phyloP scores from a whole-genome alignment of 2,797 vertebrate genomes.

The Sebastes cheni region DNA sequence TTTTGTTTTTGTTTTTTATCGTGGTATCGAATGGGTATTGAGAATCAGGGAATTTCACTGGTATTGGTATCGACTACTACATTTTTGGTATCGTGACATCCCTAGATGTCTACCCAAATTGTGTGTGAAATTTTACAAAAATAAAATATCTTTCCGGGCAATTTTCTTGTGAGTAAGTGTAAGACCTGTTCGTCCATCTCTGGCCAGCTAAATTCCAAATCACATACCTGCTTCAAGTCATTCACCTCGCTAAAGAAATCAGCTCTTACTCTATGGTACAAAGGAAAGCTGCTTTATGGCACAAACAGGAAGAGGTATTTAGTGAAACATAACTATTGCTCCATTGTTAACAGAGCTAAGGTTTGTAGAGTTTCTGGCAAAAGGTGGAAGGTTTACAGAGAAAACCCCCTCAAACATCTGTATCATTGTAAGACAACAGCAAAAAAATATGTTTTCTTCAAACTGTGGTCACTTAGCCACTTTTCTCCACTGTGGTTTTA shows the following conservation, averaged over 20 bases:
- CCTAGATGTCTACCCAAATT: background rate
- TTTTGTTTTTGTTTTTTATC: no score
- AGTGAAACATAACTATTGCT: fast-evolving
- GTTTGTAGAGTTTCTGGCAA: background rate
- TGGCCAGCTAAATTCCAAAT: background rate
- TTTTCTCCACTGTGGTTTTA: background rate
- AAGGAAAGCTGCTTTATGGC: no score
- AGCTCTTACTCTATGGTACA: background rate
- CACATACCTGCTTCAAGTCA: background rate
- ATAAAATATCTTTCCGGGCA: background rate
- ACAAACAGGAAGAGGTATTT: background rate
- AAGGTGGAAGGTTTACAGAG: background rate
- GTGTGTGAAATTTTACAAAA: background rate
- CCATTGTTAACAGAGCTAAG: background rate
- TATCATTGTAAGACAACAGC: background rate
- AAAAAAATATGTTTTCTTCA: background rate
- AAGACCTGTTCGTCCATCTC: background rate
- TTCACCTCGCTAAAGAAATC: background rate
- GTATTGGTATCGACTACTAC: no score
- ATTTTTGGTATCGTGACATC: no score
- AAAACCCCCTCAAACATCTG: background rate
- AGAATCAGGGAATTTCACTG: no score
- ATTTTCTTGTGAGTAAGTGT: background rate
- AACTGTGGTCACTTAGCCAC: background rate
- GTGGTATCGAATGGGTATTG: no score